Conservation (phyloP, 2,113 vertebrate genomes). For the Seriola aureovittata region DNA sequence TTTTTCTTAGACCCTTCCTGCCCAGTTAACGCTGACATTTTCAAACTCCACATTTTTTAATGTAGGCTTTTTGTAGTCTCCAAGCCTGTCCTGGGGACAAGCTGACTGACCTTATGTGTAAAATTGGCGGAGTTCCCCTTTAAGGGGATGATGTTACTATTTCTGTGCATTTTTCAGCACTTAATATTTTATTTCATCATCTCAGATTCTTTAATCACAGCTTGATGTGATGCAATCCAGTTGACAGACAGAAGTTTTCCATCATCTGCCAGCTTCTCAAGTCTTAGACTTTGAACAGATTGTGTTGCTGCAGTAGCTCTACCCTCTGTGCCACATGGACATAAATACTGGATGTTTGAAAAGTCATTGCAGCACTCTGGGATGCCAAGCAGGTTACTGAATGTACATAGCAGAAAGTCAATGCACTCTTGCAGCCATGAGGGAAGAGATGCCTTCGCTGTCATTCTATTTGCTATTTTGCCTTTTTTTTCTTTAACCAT, state of each 20-base stretch:
- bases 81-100: neutral
- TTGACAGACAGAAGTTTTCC: conserved; percentile 14
- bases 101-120: neutral
- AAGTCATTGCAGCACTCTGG: conserved; percentile 40
- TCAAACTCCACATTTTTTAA: neutral
- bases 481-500: neutral
- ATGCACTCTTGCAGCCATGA: neutral
- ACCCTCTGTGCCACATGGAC: conserved; percentile 25
- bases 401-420: conserved; percentile 19
- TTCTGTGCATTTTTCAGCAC: neutral
- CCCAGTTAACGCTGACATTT: neutral
- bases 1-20: neutral
- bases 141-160: neutral
- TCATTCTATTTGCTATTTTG: neutral
- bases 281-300: conserved; percentile 43
- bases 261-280: neutral
- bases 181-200: neutral
- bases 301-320: conserved; percentile 36
- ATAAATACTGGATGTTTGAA: conserved; percentile 59
- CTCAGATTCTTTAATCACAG: conserved; percentile 13
- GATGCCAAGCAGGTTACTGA: conserved; percentile 31
- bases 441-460: neutral
- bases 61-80: neutral
- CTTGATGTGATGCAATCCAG: conserved; percentile 1
- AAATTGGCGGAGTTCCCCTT: neutral